These are phyloP conservation scores for Maniola jurtina DNA, from an alignment of 1,140 invertebrate species.

Conservation along the genomic window DNA sequence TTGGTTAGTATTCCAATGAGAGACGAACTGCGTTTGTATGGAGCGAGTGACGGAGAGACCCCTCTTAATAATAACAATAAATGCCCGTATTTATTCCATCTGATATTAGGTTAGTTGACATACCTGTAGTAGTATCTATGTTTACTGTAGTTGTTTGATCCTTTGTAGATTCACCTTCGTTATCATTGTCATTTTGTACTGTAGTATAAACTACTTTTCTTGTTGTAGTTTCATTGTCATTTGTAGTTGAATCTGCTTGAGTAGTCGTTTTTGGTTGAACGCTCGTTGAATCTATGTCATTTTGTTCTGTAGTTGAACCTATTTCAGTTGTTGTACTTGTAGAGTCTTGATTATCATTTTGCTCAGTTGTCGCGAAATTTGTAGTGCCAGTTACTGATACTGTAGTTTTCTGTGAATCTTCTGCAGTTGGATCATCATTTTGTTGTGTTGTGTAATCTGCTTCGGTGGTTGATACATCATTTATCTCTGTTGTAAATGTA, in stretches of 20 bases:
- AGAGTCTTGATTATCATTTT: not conserved
- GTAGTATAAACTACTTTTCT: not conserved
- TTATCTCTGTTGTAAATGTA: not conserved
- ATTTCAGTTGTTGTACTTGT: not conserved
- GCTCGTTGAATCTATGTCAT: not conserved
- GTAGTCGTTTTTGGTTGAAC: conserved; percentile 6
- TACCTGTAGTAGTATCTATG: not conserved
- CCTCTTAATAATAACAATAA: too few species aligned
- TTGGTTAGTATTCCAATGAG: too few species aligned
- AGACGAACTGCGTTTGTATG: too few species aligned
- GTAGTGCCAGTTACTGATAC: too few species aligned
- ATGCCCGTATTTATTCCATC: too few species aligned
- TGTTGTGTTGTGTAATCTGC: too few species aligned
- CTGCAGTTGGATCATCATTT: too few species aligned
- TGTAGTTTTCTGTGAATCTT: too few species aligned
- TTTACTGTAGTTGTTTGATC: conserved; percentile 9
- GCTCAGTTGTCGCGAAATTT: not conserved
- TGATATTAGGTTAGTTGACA: not conserved
- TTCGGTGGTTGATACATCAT: not conserved
- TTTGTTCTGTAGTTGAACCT: not conserved
- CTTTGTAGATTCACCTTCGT: not conserved
- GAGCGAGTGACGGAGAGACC: too few species aligned
- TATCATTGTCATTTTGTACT: not conserved
- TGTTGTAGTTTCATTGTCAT: not conserved
- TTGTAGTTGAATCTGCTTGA: not conserved